Conservation (phyloP, 2,797 vertebrate genomes). For the Heliangelus exortis region DNA sequence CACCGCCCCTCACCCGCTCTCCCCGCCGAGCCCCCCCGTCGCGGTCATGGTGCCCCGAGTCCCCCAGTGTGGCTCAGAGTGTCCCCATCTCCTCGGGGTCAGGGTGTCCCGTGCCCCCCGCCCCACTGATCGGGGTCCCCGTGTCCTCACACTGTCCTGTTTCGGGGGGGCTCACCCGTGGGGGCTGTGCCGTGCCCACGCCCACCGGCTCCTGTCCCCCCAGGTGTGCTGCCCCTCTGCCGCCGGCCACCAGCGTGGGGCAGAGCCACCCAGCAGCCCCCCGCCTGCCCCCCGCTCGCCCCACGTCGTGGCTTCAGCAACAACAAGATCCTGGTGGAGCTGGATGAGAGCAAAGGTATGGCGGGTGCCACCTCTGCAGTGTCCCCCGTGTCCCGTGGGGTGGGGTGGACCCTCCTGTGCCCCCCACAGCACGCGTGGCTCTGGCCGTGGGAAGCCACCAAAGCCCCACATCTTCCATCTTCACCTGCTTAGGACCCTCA, state of each 20-base stretch:
- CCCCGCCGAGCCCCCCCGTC: no score
- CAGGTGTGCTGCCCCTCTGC: constrained; percentile 19
- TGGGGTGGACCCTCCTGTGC: rapidly evolving
- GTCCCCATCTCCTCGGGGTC: not conserved
- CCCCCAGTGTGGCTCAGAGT: not conserved
- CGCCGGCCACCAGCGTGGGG: rapidly evolving
- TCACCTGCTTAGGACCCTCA: not conserved
- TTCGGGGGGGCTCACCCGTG: not conserved
- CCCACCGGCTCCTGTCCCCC: not conserved
- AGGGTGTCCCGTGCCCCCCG: no score
- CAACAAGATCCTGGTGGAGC: constrained; percentile 57
- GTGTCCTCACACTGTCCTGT: rapidly evolving
- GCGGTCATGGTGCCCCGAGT: no score
- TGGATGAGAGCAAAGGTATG: constrained; percentile 49
- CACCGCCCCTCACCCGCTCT: no score
- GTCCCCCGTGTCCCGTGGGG: rapidly evolving
- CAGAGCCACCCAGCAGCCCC: not conserved
- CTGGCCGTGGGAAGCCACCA: not conserved
- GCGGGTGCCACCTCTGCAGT: rapidly evolving
- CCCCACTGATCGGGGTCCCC: not conserved
- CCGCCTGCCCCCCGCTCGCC: not conserved
- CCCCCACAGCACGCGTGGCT: rapidly evolving
- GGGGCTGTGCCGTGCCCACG: rapidly evolving
- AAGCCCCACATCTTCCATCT: not conserved
- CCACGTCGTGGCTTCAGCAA: constrained; percentile 31